Evolutionary conservation across 2,797 vertebrate species (phyloP).

Genomic region (Phalloptychus januarius): DNA sequence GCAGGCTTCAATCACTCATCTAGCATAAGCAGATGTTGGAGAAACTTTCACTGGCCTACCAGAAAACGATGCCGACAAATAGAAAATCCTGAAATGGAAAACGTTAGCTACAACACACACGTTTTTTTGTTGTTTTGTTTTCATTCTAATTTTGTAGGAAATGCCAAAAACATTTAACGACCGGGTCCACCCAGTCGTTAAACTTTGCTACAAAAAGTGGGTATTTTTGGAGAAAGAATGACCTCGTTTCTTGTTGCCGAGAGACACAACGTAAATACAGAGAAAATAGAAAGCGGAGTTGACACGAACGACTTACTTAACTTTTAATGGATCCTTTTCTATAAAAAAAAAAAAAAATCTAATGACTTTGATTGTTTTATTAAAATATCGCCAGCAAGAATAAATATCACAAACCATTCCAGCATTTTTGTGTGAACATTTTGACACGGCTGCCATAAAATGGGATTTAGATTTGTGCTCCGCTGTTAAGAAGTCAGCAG

Average conservation of each 20-base stretch:
- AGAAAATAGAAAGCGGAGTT: background rate
- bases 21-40: too few relatives aligned
- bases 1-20: slow-evolving; percentile 18
- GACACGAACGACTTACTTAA: background rate
- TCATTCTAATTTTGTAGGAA: background rate
- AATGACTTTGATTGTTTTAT: background rate
- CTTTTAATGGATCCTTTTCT: background rate
- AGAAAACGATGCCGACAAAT: background rate
- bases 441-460: background rate
- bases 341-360: background rate
- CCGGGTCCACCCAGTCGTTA: background rate
- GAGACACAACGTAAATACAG: background rate
- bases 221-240: background rate
- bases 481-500: background rate
- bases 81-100: background rate
- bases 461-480: background rate
- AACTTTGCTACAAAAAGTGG: background rate
- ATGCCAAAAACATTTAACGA: background rate
- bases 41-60: background rate
- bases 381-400: background rate
- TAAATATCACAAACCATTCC: background rate
- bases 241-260: background rate
- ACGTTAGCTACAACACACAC: background rate
- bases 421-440: background rate
- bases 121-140: background rate